These are phyloP conservation scores for Malacosoma neustria DNA, from an alignment of 2,888 invertebrate species.

Conservation along the genomic window DNA sequence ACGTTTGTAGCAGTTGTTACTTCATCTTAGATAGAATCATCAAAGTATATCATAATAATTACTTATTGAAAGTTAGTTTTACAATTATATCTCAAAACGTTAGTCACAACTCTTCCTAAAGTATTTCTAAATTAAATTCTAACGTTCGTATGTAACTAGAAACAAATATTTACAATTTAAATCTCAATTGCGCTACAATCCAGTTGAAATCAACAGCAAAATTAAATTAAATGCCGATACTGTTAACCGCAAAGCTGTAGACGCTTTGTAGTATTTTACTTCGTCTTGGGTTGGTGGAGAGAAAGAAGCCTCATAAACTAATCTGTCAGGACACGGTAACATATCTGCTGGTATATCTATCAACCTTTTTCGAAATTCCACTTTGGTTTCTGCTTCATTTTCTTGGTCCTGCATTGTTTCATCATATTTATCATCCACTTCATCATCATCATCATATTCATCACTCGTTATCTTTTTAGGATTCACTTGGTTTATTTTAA, in stretches of 20 bases:
- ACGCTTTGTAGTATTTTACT: conserved; percentile 59
- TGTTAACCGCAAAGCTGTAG: conserved; percentile 26
- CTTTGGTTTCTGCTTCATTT: conserved; percentile 35
- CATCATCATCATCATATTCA: conserved; percentile 46
- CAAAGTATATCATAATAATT: too few species aligned
- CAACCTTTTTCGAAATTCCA: conserved; percentile 47
- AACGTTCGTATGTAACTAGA: not conserved
- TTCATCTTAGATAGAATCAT: too few species aligned
- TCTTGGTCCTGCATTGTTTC: conserved; percentile 60
- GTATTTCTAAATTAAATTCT: not conserved
- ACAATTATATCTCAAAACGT: not conserved
- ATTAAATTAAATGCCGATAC: conserved; percentile 21
- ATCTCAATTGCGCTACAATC: conserved; percentile 30
- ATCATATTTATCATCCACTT: conserved; percentile 50
- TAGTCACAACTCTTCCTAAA: not conserved
- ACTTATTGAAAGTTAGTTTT: too few species aligned
- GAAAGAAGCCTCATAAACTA: conserved; percentile 47
- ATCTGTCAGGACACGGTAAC: conserved; percentile 52
- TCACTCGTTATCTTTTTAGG: conserved; percentile 26
- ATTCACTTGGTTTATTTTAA: conserved; percentile 21
- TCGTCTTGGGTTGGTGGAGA: conserved; percentile 64
- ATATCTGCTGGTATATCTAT: conserved; percentile 51
- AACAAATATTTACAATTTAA: conserved; percentile 17
- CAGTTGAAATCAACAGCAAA: conserved; percentile 19
- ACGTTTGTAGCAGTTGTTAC: too few species aligned